Evolutionary conservation across 2,113 vertebrate genomes (phyloP).

Genomic region (Silurus asotus): DNA sequence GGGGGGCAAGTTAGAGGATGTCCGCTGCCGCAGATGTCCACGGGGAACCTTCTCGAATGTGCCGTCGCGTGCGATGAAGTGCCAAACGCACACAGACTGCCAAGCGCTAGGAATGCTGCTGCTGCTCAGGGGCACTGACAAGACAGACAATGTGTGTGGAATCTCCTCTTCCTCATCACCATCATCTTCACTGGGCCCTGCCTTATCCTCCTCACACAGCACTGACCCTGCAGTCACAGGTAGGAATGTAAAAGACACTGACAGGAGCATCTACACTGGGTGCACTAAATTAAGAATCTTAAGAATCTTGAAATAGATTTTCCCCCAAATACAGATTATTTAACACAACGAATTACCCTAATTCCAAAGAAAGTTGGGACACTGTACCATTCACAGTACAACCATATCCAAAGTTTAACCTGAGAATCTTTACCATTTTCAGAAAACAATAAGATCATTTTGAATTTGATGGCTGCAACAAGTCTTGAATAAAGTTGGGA

Average conservation of each 20-base stretch:
- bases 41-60: slow-evolving; percentile 87
- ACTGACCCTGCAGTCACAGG: slow-evolving; percentile 68
- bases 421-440: too few species aligned
- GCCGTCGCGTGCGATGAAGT: slow-evolving; percentile 81
- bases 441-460: too few species aligned
- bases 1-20: slow-evolving; percentile 83
- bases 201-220: slow-evolving; percentile 47
- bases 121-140: slow-evolving; percentile 77
- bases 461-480: too few species aligned
- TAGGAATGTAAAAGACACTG: slow-evolving; percentile 56
- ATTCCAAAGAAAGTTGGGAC: too few species aligned
- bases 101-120: slow-evolving; percentile 77
- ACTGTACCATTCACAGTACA: too few species aligned
- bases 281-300: too few species aligned
- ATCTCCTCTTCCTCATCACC: slow-evolving; percentile 51
- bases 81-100: slow-evolving; percentile 85
- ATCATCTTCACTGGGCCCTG: slow-evolving; percentile 47
- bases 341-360: too few species aligned
- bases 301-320: too few species aligned
- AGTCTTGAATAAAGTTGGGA: too few species aligned
- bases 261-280: neutral
- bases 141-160: slow-evolving; percentile 85
- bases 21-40: slow-evolving; percentile 84
- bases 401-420: too few species aligned
- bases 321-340: too few species aligned